A percentile compares a stretch with the other conserved stretches of the same genome.
Conservation (phyloP, 2,797 vertebrate species). For the Tragelaphus eurycerus region DNA sequence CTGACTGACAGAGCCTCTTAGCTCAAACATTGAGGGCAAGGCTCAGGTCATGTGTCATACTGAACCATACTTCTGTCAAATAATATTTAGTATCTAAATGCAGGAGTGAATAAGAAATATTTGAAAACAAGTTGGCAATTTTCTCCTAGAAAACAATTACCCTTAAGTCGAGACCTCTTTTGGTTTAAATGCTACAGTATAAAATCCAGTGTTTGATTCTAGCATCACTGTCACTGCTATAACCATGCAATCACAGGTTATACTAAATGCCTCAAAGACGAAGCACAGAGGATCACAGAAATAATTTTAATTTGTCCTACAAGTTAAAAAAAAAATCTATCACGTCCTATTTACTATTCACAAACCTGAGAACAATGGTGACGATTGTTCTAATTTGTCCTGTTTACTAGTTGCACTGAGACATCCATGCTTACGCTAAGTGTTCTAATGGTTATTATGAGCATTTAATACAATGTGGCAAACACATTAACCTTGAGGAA, state of each 20-base stretch:
- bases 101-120: not conserved
- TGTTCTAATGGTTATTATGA: not conserved
- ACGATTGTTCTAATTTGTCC: not conserved
- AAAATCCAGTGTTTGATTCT: not conserved
- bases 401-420: not conserved
- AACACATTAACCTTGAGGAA: conserved; percentile 54
- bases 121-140: not conserved
- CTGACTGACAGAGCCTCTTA: too few relatives aligned
- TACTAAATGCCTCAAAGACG: not conserved
- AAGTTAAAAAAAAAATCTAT: not conserved
- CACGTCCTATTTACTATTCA: not conserved
- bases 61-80: not conserved
- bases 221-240: not conserved
- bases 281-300: not conserved
- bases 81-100: not conserved
- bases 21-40: not conserved
- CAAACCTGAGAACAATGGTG: not conserved
- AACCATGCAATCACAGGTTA: not conserved
- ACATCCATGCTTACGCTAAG: not conserved
- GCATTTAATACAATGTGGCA: conserved; percentile 34
- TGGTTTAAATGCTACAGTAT: not conserved
- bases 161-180: not conserved
- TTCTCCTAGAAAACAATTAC: not conserved
- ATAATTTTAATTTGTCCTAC: not conserved
- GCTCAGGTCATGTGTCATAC: accelerated